Conservation (phyloP, 2,797 vertebrate genomes). For the Neopelma chrysocephalum region DNA sequence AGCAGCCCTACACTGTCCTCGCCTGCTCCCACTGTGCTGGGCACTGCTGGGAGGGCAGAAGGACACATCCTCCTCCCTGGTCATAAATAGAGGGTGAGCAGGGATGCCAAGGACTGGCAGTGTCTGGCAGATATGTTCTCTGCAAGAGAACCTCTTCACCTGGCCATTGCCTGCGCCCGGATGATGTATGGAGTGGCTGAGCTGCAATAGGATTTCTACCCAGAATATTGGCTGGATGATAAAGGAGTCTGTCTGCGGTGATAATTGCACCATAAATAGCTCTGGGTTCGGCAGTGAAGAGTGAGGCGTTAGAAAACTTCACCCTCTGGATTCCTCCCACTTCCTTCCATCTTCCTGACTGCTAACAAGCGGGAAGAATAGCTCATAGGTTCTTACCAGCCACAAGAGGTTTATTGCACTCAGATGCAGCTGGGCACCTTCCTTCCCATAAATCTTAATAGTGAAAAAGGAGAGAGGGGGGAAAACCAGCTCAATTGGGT, state of each 20-base stretch:
- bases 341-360: slow-evolving; percentile 54
- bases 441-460: slow-evolving; percentile 41
- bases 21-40: accelerated
- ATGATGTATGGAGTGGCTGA: slow-evolving; percentile 27
- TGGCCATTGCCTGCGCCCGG: not conserved
- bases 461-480: not conserved
- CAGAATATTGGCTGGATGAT: slow-evolving; percentile 61
- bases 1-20: not conserved
- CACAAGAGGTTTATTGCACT: not conserved
- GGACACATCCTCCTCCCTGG: not conserved
- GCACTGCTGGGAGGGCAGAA: not conserved
- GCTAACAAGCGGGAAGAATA: slow-evolving; percentile 61
- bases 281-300: not conserved
- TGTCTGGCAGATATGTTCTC: not conserved
- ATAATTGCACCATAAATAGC: slow-evolving; percentile 62
- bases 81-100: not conserved
- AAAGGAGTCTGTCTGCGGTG: slow-evolving; percentile 49
- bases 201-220: slow-evolving; percentile 49
- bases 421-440: slow-evolving; percentile 5
- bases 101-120: not conserved
- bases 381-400: not conserved
- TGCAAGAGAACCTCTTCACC: not conserved
- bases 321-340: slow-evolving; percentile 10
- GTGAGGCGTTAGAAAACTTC: slow-evolving; percentile 35
- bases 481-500: not conserved